Conservation (phyloP, 2,113 vertebrate genomes). For the Rhegmatorhina hoffmannsi region DNA sequence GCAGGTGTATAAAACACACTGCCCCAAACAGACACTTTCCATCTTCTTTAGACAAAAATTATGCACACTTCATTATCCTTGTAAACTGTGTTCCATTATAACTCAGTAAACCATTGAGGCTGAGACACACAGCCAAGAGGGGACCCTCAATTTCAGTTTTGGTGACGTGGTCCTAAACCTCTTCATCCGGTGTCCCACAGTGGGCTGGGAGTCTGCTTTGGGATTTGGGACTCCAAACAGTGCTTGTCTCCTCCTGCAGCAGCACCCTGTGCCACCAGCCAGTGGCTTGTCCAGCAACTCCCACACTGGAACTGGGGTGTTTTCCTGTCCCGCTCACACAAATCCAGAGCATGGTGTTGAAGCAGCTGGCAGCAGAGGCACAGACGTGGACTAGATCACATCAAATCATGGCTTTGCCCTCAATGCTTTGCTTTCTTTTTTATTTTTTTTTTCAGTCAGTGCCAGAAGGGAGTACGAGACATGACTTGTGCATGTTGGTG, state of each 20-base stretch:
- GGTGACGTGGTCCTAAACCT: rapidly evolving
- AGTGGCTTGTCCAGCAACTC: neutral
- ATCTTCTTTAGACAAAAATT: neutral
- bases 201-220: neutral
- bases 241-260: neutral
- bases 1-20: neutral
- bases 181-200: neutral
- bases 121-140: neutral
- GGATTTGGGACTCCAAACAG: neutral
- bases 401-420: neutral
- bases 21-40: neutral
- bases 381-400: neutral
- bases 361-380: neutral
- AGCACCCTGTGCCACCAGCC: rapidly evolving
- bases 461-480: neutral
- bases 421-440: rapidly evolving
- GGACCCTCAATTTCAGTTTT: neutral
- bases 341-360: rapidly evolving
- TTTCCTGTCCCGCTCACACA: neutral
- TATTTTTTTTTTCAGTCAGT: neutral
- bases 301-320: rapidly evolving
- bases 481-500: rapidly evolving
- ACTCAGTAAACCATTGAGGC: neutral
- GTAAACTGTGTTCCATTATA: neutral
- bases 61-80: neutral